A percentile compares a stretch with the other conserved stretches of the same genome.
Evolutionary conservation across 2,113 vertebrate genomes (phyloP).

Genomic region (Daboia siamensis): DNA sequence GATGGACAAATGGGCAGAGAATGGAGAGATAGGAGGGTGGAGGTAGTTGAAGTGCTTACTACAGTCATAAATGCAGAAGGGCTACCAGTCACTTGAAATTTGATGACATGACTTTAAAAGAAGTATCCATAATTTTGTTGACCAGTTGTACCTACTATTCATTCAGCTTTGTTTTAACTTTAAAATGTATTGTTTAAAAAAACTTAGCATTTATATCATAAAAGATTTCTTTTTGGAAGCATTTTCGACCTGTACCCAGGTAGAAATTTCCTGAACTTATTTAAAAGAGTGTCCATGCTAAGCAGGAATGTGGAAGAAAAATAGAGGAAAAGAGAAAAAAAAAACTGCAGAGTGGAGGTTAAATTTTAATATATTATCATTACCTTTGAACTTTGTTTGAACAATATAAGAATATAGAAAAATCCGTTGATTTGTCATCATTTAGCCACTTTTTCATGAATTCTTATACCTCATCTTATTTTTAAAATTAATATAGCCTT

Average conservation of each 20-base stretch:
- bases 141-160: too few relatives aligned
- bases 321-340: not conserved
- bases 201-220: not conserved
- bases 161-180: too few relatives aligned
- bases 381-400: not conserved
- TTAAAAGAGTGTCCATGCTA: not conserved
- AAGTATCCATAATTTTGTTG: too few relatives aligned
- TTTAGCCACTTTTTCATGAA: slow-evolving; percentile 7
- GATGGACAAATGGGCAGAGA: too few relatives aligned
- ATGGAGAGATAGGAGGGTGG: too few relatives aligned
- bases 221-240: not conserved
- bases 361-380: too few relatives aligned
- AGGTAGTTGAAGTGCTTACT: too few relatives aligned
- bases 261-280: slow-evolving; percentile 15
- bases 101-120: too few relatives aligned
- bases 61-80: too few relatives aligned
- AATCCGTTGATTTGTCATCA: slow-evolving; percentile 30
- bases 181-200: too few relatives aligned
- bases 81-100: too few relatives aligned
- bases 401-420: slow-evolving; percentile 6
- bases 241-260: not conserved
- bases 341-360: slow-evolving; percentile 1
- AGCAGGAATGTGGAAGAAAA: not conserved
- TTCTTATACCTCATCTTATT: slow-evolving; percentile 2
- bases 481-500: slow-evolving; percentile 46